A percentile compares a stretch with the other conserved stretches of the same genome.
Evolutionary conservation across 2,113 vertebrate species (phyloP).

Genomic region (Oriolus oriolus): DNA sequence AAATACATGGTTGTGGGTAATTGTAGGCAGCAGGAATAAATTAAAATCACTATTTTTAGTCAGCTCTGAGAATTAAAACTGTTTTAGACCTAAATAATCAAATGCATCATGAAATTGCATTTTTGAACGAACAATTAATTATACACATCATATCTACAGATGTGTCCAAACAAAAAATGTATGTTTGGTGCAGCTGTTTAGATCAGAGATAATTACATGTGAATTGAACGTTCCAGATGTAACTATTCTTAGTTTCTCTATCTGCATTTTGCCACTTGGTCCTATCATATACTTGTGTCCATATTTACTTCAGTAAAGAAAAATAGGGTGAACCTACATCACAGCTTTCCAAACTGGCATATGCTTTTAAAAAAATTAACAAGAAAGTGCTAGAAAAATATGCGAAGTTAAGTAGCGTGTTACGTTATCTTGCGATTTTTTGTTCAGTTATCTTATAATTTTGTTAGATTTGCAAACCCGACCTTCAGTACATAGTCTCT

Average conservation of each 20-base stretch:
- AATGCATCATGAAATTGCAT: constrained; percentile 67
- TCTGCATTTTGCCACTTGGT: neutral
- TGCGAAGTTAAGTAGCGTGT: neutral
- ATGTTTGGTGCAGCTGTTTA: constrained; percentile 57
- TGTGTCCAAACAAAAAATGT: constrained; percentile 63
- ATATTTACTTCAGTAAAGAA: neutral
- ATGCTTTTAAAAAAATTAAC: neutral
- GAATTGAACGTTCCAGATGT: neutral
- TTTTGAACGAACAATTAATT: constrained; percentile 76
- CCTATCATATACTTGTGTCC: neutral
- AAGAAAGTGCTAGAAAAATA: neutral
- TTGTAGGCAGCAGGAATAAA: constrained; percentile 86
- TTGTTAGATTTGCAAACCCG: constrained; percentile 4
- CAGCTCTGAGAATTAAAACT: constrained; percentile 70
- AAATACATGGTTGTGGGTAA: constrained; percentile 87
- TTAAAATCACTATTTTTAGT: constrained; percentile 84
- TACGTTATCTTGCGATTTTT: neutral
- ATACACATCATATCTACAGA: constrained; percentile 67
- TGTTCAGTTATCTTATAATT: neutral
- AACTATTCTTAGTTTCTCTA: neutral
- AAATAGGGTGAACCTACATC: neutral
- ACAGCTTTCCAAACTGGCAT: neutral
- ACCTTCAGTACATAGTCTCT: neutral
- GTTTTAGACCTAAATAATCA: constrained; percentile 76
- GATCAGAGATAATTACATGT: constrained; percentile 18